Percentiles rank a stretch among this genome's conserved stretches.
Conservation (phyloP, 2,113 vertebrate genomes). For the Ranitomeya variabilis region DNA sequence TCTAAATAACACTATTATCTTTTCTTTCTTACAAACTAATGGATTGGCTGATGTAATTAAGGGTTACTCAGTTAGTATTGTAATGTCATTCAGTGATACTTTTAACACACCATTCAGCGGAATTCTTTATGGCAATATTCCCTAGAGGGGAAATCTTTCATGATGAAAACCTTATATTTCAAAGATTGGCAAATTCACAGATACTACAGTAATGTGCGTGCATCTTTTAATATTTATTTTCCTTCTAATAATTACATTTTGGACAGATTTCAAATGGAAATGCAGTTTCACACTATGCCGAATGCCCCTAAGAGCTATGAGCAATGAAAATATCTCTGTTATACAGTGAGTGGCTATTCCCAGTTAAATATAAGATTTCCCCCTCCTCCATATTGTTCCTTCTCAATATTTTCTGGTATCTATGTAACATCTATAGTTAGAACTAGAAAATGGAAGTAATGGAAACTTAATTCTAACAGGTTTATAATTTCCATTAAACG, state of each 20-base stretch:
- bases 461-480: neutral
- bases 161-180: constrained; percentile 17
- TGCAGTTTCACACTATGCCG: constrained; percentile 9
- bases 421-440: constrained; percentile 24
- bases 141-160: constrained; percentile 2
- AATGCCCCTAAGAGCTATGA: constrained; percentile 11
- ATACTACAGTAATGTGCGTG: constrained; percentile 2
- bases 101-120: neutral
- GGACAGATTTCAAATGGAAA: constrained; percentile 35
- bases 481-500: neutral
- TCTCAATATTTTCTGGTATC: constrained; percentile 18
- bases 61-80: neutral
- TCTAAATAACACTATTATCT: too few species aligned
- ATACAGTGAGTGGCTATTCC: constrained; percentile 11
- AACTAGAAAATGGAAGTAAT: neutral
- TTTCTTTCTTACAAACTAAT: neutral
- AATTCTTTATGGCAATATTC: constrained; percentile 6
- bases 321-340: constrained; percentile 15
- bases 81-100: neutral
- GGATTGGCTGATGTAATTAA: neutral
- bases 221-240: constrained; percentile 19
- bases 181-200: constrained; percentile 1
- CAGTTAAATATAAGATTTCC: constrained; percentile 25
- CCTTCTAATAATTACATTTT: constrained; percentile 32
- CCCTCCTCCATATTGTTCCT: constrained; percentile 22